Percentiles rank a stretch among this genome's conserved stretches.
Evolutionary conservation across 2,888 invertebrate genomes (phyloP).

Genomic region (Mylabris sibirica): DNA sequence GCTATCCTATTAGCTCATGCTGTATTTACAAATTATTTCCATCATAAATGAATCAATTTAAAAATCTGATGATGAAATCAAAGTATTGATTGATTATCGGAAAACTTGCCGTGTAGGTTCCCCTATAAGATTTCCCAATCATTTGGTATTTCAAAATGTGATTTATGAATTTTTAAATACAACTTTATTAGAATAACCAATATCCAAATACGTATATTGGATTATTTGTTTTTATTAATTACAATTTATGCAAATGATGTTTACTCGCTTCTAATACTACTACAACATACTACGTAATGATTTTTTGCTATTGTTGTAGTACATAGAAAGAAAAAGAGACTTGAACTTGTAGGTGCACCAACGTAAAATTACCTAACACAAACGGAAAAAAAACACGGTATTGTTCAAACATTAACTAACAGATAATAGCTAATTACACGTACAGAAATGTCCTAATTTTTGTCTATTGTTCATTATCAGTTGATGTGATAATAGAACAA

Average conservation of each 20-base stretch:
- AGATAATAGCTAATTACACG: not conserved
- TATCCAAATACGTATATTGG: too few species aligned
- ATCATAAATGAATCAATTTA: not conserved
- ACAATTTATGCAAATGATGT: too few species aligned
- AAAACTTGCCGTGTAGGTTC: not conserved
- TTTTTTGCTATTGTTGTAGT: too few species aligned
- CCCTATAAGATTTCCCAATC: not conserved
- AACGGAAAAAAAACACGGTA: not conserved
- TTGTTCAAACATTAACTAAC: not conserved
- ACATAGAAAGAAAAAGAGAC: too few species aligned
- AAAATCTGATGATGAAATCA: not conserved
- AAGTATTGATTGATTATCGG: not conserved
- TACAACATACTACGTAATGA: too few species aligned
- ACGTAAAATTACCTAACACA: not conserved
- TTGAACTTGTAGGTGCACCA: not conserved
- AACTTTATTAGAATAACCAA: too few species aligned
- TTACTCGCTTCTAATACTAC: too few species aligned
- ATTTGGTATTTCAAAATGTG: not conserved
- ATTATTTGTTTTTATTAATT: too few species aligned
- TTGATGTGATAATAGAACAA: too few species aligned
- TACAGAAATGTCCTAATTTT: not conserved
- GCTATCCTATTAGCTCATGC: too few species aligned
- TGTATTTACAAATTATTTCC: too few species aligned
- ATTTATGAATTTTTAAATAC: too few species aligned
- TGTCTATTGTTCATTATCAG: not conserved